These are phyloP conservation scores for Microcaecilia unicolor DNA, from an alignment of 2,797 vertebrate species.

Conservation along the genomic window DNA sequence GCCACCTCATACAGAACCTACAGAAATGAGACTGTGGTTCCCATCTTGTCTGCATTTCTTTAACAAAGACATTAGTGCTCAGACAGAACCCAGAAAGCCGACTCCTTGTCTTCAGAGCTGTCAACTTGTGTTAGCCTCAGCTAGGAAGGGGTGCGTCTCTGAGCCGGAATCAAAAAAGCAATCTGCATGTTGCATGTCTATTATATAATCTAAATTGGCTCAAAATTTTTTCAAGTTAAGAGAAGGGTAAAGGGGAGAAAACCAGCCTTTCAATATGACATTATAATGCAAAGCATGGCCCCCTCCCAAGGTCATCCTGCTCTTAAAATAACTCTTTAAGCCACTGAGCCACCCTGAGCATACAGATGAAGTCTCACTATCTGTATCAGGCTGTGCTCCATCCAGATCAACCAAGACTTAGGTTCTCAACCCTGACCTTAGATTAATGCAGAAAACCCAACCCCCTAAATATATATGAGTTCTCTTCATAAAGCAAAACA, in stretches of 20 bases:
- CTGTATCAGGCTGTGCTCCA: neutral
- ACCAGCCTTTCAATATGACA: neutral
- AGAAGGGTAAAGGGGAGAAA: fast-evolving
- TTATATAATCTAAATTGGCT: slow-evolving; percentile 1
- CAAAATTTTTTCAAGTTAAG: neutral
- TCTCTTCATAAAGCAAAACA: no score
- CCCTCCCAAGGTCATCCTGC: neutral
- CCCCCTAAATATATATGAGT: no score
- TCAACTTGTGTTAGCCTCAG: slow-evolving; percentile 6
- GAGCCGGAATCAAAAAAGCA: slow-evolving; percentile 3
- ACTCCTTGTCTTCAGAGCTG: slow-evolving; percentile 2
- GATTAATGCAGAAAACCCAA: no score
- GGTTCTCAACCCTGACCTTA: neutral
- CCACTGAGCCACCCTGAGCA: no score
- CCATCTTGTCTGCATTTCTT: no score
- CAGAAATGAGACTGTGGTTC: no score
- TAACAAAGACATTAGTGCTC: no score
- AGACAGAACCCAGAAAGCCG: neutral
- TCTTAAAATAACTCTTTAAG: no score
- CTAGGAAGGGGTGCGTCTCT: slow-evolving; percentile 4
- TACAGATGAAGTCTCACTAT: neutral
- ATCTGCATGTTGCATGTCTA: neutral
- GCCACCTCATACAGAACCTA: no score
- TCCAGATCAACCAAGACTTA: neutral
- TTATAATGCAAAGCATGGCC: neutral